phyloP scores from a whole-genome alignment of 2,797 vertebrate species.

The Pagetopsis macropterus region DNA sequence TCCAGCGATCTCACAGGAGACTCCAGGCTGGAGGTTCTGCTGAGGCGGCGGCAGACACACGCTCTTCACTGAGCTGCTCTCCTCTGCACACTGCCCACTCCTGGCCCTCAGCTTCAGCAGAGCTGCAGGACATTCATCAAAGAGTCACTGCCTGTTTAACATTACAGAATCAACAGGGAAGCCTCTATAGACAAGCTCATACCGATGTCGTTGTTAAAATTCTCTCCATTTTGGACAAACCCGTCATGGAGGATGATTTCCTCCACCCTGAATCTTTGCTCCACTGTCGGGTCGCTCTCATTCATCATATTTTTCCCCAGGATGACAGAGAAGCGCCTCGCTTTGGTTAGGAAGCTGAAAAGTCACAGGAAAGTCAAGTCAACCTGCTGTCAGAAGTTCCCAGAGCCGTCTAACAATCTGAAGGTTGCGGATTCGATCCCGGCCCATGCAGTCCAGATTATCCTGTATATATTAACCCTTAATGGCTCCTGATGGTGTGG shows the following conservation, averaged over 20 bases:
- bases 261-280: constrained; percentile 87
- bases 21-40: constrained; percentile 60
- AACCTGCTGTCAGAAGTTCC: not conserved
- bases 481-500: too few species aligned
- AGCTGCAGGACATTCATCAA: constrained; percentile 73
- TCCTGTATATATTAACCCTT: too few species aligned
- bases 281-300: constrained; percentile 66
- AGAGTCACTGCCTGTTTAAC: not conserved
- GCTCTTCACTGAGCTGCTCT: constrained; percentile 81
- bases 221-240: constrained; percentile 79
- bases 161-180: not conserved
- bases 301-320: constrained; percentile 84
- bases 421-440: too few species aligned
- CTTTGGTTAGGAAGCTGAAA: constrained; percentile 66
- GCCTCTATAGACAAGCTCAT: constrained; percentile 1
- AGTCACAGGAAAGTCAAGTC: not conserved
- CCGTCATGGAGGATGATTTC: constrained; percentile 83
- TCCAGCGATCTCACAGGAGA: constrained; percentile 88
- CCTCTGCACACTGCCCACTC: constrained; percentile 76
- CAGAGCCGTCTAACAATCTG: too few species aligned
- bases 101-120: constrained; percentile 85
- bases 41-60: constrained; percentile 86
- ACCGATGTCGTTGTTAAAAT: constrained; percentile 92
- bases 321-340: constrained; percentile 74
- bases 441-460: too few species aligned